These are phyloP conservation scores for Drosophila niveifrons DNA, from an alignment of 2,888 invertebrate species.

Conservation along the genomic window DNA sequence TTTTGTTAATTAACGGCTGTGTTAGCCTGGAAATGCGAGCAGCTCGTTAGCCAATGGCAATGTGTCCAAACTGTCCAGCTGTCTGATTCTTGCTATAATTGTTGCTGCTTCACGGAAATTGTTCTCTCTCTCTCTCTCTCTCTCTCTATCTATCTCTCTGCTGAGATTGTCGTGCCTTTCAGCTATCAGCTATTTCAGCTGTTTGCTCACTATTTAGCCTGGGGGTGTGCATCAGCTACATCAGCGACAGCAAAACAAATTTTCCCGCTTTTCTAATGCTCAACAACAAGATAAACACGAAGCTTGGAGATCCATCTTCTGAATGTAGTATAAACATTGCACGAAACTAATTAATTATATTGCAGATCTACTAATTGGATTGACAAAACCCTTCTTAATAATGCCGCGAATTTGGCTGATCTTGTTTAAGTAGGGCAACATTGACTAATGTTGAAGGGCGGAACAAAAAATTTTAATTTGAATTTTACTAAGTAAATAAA, in stretches of 20 bases:
- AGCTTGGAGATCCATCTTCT: background rate
- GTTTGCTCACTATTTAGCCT: background rate
- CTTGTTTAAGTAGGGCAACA: background rate
- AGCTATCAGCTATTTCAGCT: constrained; percentile 1
- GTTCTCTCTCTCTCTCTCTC: constrained; percentile 12
- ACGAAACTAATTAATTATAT: constrained; percentile 29
- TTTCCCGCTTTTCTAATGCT: background rate
- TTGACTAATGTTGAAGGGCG: too few relatives aligned
- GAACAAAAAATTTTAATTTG: too few relatives aligned
- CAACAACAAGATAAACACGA: constrained; percentile 18
- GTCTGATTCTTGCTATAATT: constrained; percentile 37
- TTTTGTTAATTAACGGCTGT: constrained; percentile 65
- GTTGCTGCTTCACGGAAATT: constrained; percentile 36
- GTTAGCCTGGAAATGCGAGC: constrained; percentile 53
- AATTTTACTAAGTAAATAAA: too few relatives aligned
- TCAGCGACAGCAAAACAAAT: constrained; percentile 10
- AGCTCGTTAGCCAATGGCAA: constrained; percentile 57
- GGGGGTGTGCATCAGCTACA: background rate
- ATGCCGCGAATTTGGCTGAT: background rate
- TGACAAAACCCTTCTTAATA: background rate
- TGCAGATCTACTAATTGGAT: constrained; percentile 11
- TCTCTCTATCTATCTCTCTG: constrained; percentile 11
- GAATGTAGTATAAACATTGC: constrained; percentile 7
- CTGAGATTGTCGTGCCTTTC: constrained; percentile 15
- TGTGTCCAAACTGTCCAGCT: constrained; percentile 30